Evolutionary conservation across 1,140 invertebrate genomes (phyloP).

Genomic region (Drosophila subobscura): DNA sequence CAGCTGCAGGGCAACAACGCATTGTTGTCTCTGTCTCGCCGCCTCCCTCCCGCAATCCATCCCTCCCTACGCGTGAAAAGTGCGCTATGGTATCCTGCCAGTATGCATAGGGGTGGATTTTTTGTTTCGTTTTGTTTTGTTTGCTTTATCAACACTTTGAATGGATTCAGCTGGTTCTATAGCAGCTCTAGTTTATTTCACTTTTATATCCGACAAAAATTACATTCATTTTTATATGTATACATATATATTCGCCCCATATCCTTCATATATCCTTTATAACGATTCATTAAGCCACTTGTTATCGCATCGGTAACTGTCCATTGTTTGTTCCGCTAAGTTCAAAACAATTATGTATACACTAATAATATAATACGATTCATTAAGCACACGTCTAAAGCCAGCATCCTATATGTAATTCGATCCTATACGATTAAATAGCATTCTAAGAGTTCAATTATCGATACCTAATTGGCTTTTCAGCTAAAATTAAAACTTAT

Average conservation of each 20-base stretch:
- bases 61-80: slow-evolving; percentile 6
- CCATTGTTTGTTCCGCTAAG: slow-evolving; percentile 38
- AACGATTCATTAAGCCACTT: slow-evolving; percentile 49
- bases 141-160: slow-evolving; percentile 19
- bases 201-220: slow-evolving; percentile 43
- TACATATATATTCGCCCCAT: background rate
- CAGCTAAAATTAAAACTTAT: background rate
- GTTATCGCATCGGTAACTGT: slow-evolving; percentile 35
- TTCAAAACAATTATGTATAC: slow-evolving; percentile 49
- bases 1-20: slow-evolving; percentile 45
- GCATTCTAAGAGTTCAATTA: slow-evolving; percentile 10
- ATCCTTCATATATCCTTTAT: slow-evolving; percentile 17
- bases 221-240: slow-evolving; percentile 27
- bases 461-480: too few species aligned
- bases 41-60: slow-evolving; percentile 1
- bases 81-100: slow-evolving; percentile 27
- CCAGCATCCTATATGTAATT: slow-evolving; percentile 34
- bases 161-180: slow-evolving; percentile 53
- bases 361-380: slow-evolving; percentile 27
- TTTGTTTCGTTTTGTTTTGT: slow-evolving; percentile 1
- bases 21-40: slow-evolving; percentile 47
- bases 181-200: slow-evolving; percentile 51
- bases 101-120: slow-evolving; percentile 47
- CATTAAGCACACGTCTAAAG: slow-evolving; percentile 49
- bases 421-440: slow-evolving; percentile 13